phyloP scores from a whole-genome alignment of 2,113 vertebrate species.

The Silurus glanis region DNA sequence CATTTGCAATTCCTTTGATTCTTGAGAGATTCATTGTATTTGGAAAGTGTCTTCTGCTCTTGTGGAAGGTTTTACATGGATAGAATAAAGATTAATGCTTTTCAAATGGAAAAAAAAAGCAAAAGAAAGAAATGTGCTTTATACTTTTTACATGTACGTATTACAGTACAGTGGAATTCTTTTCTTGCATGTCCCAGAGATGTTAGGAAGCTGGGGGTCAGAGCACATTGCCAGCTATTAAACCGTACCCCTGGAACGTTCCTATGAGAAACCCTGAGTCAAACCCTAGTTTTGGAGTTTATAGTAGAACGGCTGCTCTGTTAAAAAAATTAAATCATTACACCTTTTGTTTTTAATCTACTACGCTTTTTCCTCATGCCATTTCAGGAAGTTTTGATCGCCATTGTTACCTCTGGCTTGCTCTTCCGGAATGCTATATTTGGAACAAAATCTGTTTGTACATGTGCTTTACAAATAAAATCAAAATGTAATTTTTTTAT shows the following conservation, averaged over 20 bases:
- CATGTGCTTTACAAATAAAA: not conserved
- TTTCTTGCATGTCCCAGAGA: too few relatives aligned
- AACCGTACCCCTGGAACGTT: too few relatives aligned
- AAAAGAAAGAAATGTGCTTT: too few relatives aligned
- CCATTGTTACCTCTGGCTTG: not conserved
- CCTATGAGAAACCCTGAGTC: too few relatives aligned
- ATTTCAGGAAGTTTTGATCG: not conserved
- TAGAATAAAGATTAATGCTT: not conserved
- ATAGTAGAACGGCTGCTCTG: too few relatives aligned
- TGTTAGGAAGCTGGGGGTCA: too few relatives aligned
- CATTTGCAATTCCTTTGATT: not conserved
- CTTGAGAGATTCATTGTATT: not conserved
- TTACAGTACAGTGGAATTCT: too few relatives aligned
- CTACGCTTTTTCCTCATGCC: not conserved
- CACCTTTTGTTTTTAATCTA: not conserved
- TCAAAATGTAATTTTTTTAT: not conserved
- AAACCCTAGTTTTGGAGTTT: too few relatives aligned
- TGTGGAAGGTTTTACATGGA: not conserved
- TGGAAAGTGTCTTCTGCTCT: not conserved
- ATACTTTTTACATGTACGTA: too few relatives aligned
- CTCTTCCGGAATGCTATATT: not conserved
- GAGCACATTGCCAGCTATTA: too few relatives aligned
- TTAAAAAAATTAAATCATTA: too few relatives aligned
- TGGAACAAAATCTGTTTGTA: not conserved
- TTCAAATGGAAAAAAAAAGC: not conserved